Conservation (phyloP, 35 echinoderm and acorn worm species). For the Heliocidaris tuberculata region DNA sequence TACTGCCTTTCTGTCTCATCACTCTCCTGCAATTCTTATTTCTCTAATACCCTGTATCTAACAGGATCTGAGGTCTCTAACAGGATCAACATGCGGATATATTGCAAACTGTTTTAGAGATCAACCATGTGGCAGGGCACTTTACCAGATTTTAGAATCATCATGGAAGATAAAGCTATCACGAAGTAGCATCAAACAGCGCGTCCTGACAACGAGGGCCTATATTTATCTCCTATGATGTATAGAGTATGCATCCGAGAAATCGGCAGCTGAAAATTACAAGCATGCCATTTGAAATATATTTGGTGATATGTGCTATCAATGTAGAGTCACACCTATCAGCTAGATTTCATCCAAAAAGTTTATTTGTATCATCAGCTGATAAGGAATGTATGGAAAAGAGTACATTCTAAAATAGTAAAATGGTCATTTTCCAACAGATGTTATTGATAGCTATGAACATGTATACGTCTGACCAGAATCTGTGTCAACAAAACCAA, state of each 20-base stretch:
- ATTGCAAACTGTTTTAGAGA: slow-evolving; percentile 8
- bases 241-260: neutral
- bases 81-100: neutral
- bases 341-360: neutral
- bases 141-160: slow-evolving; percentile 41
- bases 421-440: neutral
- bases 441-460: neutral
- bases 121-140: slow-evolving; percentile 26
- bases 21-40: neutral
- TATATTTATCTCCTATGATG: neutral
- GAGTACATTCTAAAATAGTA: neutral
- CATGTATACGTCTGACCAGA: neutral
- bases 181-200: neutral
- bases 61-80: neutral
- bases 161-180: neutral
- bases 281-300: neutral
- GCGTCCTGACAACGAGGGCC: neutral
- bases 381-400: neutral
- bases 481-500: neutral
- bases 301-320: neutral
- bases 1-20: too few relatives aligned
- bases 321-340: neutral
- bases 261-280: neutral
- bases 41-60: neutral
- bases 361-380: neutral